phyloP scores from a whole-genome alignment of 2,888 invertebrate species.

The Pycnomerus fuliginosus region DNA sequence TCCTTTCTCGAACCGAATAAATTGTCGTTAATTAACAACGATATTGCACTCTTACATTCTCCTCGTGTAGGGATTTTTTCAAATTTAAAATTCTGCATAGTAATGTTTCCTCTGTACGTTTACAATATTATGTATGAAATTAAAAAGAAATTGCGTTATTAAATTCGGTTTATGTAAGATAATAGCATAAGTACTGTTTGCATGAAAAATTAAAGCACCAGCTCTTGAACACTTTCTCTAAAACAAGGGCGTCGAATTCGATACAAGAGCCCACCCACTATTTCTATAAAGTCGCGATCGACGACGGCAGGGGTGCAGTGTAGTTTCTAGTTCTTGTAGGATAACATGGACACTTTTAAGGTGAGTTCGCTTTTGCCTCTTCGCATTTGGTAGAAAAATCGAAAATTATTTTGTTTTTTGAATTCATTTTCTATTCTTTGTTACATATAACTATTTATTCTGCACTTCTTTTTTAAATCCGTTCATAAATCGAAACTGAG shows the following conservation, averaged over 20 bases:
- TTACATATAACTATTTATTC: too few species aligned
- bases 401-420: too few species aligned
- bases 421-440: too few species aligned
- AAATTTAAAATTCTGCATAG: constrained; percentile 4
- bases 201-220: constrained; percentile 30
- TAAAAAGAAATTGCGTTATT: too few species aligned
- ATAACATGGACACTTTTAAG: constrained; percentile 33
- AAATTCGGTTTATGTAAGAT: constrained; percentile 21
- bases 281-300: constrained; percentile 38
- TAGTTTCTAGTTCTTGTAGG: constrained; percentile 33
- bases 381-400: too few species aligned
- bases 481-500: too few species aligned
- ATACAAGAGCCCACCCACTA: constrained; percentile 37
- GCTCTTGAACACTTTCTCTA: constrained; percentile 41
- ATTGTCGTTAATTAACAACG: too few species aligned
- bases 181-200: constrained; percentile 6
- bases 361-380: too few species aligned
- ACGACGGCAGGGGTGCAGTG: constrained; percentile 32
- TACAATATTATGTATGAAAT: constrained; percentile 15
- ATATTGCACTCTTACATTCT: too few species aligned
- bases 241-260: constrained; percentile 29
- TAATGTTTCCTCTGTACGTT: constrained; percentile 5
- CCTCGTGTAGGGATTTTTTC: too few species aligned
- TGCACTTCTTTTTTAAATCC: too few species aligned
- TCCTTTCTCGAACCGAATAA: too few species aligned